Evolutionary conservation across 2,113 vertebrate genomes (phyloP).

Genomic region (Ammospiza nelsoni): DNA sequence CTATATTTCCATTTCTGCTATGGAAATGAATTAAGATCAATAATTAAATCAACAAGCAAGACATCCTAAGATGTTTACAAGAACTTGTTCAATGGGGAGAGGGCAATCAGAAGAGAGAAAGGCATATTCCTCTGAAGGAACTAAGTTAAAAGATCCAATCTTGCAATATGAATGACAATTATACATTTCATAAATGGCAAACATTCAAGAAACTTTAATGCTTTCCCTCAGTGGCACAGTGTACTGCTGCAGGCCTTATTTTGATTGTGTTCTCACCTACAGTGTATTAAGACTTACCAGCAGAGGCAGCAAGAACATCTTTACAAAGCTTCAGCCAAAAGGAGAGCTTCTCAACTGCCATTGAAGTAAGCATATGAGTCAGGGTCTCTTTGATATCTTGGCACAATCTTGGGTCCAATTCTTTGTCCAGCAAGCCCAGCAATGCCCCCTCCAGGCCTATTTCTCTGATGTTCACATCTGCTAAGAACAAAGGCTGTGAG

Average conservation of each 20-base stretch:
- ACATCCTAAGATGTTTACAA: neutral
- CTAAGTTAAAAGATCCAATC: neutral
- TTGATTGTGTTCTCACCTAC: neutral
- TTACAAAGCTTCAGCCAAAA: constrained; percentile 95
- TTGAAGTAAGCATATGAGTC: constrained; percentile 87
- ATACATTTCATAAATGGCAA: neutral
- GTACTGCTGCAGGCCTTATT: neutral
- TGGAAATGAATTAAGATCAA: neutral
- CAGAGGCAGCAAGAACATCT: constrained; percentile 89
- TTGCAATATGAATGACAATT: neutral
- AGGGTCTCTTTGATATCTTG: constrained; percentile 89
- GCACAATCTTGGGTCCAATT: constrained; percentile 83
- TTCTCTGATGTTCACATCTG: constrained; percentile 91
- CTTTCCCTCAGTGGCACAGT: neutral
- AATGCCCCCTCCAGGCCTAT: constrained; percentile 91
- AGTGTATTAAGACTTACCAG: constrained; percentile 74
- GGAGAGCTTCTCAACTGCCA: constrained; percentile 84
- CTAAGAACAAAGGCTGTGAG: constrained; percentile 52
- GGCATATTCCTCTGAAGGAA: neutral
- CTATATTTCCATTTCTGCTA: neutral
- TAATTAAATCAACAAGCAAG: neutral
- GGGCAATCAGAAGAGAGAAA: neutral
- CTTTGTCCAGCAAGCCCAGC: constrained; percentile 87
- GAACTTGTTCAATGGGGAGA: neutral
- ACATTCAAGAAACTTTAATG: neutral